phyloP scores from a whole-genome alignment of 2,113 vertebrate genomes.

The Smithornis capensis region DNA sequence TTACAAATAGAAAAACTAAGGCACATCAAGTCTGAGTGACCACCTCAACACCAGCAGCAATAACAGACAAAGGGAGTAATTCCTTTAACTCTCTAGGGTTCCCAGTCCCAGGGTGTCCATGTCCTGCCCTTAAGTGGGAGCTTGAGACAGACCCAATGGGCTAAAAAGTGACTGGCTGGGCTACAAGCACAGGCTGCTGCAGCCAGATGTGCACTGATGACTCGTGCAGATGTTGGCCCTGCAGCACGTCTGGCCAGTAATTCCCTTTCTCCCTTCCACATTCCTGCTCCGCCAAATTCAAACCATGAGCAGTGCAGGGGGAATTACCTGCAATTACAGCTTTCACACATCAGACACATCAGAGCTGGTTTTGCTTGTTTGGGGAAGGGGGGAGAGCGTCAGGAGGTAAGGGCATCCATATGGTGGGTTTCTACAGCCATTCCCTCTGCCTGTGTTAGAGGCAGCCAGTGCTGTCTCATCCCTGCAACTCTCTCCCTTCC shows the following conservation, averaged over 20 bases:
- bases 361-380: background rate
- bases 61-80: background rate
- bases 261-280: slow-evolving; percentile 60
- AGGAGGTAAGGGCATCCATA: slow-evolving; percentile 44
- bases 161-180: background rate
- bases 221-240: slow-evolving; percentile 57
- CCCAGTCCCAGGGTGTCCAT: background rate
- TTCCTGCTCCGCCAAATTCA: slow-evolving; percentile 77
- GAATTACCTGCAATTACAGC: slow-evolving; percentile 56
- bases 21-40: background rate
- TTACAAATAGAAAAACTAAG: background rate
- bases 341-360: background rate
- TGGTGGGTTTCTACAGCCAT: background rate
- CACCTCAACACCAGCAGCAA: background rate
- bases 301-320: slow-evolving; percentile 62
- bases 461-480: accelerated
- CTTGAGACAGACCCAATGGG: background rate
- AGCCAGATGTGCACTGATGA: slow-evolving; percentile 57
- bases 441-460: background rate
- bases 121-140: background rate
- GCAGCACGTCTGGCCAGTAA: background rate
- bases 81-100: background rate
- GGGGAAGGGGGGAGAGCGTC: background rate
- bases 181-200: background rate
- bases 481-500: background rate